phyloP scores from a whole-genome alignment of 2,113 vertebrate genomes.

The Melanerpes aurifrons region DNA sequence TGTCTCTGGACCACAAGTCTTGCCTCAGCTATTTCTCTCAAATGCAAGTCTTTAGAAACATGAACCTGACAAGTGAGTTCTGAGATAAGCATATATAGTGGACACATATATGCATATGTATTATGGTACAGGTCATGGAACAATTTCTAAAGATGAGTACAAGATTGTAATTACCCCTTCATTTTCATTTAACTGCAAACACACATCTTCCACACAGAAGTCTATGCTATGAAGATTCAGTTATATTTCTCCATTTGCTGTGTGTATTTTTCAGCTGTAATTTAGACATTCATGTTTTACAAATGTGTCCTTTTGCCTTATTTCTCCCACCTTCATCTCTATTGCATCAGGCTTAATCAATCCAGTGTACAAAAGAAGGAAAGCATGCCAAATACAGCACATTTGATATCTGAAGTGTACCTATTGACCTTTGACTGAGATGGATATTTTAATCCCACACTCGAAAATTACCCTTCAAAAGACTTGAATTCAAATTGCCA shows the following conservation, averaged over 20 bases:
- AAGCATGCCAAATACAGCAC: constrained; percentile 12
- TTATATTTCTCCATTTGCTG: background rate
- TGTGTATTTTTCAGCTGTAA: background rate
- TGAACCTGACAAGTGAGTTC: background rate
- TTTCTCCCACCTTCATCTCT: background rate
- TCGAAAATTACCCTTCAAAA: constrained; percentile 67
- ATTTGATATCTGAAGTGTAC: constrained; percentile 39
- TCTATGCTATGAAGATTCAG: background rate
- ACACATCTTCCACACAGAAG: background rate
- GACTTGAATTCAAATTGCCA: constrained; percentile 62
- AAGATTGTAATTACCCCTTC: background rate
- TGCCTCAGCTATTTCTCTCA: background rate
- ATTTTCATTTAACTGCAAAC: background rate
- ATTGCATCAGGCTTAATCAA: constrained; percentile 23
- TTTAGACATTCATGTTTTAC: background rate
- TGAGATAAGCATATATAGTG: background rate
- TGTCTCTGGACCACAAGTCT: background rate
- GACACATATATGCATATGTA: fast-evolving
- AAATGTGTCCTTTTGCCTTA: background rate
- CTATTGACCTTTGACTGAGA: constrained; percentile 62
- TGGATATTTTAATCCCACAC: constrained; percentile 66
- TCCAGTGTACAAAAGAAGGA: background rate
- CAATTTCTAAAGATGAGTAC: background rate
- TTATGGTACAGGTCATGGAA: background rate
- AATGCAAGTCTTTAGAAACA: background rate